Percentiles rank a stretch among this genome's conserved stretches.
Evolutionary conservation across 2,888 invertebrate species (phyloP).

Genomic region (Lepidochitona cinerea): DNA sequence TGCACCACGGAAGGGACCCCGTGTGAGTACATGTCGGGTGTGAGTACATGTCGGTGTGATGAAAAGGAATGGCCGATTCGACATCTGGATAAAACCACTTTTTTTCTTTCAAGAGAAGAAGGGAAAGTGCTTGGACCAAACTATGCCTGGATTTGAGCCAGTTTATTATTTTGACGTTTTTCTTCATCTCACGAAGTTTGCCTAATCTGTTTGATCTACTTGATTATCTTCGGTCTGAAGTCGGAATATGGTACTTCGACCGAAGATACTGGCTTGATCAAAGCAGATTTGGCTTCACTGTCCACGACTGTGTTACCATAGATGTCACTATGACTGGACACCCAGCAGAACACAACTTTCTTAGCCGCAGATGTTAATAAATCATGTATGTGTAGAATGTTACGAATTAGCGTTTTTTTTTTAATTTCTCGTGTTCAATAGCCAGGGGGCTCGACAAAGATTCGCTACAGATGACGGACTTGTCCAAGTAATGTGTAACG

Average conservation of each 20-base stretch:
- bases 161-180: no score
- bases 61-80: no score
- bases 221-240: no score
- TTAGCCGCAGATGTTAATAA: not conserved
- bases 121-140: no score
- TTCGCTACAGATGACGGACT: not conserved
- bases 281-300: not conserved
- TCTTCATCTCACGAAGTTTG: no score
- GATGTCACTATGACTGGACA: not conserved
- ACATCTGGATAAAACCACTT: no score
- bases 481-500: not conserved
- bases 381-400: not conserved
- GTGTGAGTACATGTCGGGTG: no score
- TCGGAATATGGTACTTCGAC: not conserved
- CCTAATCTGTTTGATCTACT: no score
- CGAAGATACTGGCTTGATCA: not conserved
- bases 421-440: not conserved
- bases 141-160: no score
- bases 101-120: no score
- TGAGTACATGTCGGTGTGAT: no score
- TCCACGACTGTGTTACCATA: not conserved
- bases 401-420: not conserved
- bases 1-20: no score
- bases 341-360: not conserved
- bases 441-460: not conserved